Evolutionary conservation across 2,113 vertebrate genomes (phyloP).

Genomic region (Ctenodactylus gundi): DNA sequence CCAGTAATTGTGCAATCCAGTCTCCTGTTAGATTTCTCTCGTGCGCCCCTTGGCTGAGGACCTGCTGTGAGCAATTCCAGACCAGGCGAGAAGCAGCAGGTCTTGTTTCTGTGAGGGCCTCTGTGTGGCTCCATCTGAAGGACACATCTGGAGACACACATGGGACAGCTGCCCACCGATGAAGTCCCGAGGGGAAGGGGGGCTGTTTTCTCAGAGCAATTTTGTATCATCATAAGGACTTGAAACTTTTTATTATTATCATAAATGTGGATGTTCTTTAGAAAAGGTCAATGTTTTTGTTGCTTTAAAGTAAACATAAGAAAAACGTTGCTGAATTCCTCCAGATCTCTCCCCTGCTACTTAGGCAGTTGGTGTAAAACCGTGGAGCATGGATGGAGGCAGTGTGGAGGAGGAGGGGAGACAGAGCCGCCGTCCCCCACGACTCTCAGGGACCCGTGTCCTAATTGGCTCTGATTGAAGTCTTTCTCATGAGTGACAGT

Average conservation of each 20-base stretch:
- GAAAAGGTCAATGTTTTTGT: not conserved
- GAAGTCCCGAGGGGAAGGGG: no score
- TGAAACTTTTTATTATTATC: not conserved
- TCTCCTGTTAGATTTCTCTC: not conserved
- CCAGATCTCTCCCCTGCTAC: not conserved
- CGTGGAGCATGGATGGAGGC: not conserved
- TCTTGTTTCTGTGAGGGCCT: not conserved
- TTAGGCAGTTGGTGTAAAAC: not conserved
- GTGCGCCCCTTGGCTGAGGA: not conserved
- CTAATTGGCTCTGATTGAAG: not conserved
- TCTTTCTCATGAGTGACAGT: no score
- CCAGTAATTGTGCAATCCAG: not conserved
- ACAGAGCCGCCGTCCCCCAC: rapidly evolving
- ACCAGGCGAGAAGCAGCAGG: not conserved
- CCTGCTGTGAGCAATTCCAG: not conserved
- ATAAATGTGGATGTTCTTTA: not conserved
- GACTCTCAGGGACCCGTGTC: rapidly evolving
- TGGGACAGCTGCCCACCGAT: rapidly evolving
- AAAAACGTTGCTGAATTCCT: not conserved
- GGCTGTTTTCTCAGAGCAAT: not conserved
- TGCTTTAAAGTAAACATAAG: not conserved
- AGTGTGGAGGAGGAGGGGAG: no score
- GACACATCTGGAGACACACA: rapidly evolving
- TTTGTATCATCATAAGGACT: not conserved
- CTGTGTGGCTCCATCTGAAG: not conserved